Percentiles rank a stretch among this genome's conserved stretches.
Conservation (phyloP, 2,888 invertebrate species). For the Noctua janthina region DNA sequence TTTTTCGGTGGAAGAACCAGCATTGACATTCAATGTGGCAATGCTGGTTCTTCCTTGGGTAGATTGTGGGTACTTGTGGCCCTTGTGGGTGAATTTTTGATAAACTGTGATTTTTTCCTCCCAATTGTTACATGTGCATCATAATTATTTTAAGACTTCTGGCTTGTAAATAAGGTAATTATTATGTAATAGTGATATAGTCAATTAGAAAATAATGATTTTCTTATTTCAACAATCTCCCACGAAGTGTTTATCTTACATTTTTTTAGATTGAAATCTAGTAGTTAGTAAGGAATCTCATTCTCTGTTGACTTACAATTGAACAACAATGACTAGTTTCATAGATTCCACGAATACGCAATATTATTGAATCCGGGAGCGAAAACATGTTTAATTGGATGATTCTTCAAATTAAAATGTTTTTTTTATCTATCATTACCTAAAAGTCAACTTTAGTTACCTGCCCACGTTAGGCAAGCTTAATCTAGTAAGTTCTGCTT, state of each 20-base stretch:
- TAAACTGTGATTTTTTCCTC: too few species aligned
- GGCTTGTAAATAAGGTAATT: background rate
- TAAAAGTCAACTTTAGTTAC: too few species aligned
- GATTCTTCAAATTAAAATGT: too few species aligned
- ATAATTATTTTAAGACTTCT: background rate
- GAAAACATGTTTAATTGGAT: background rate
- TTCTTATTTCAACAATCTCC: background rate
- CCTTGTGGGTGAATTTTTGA: background rate
- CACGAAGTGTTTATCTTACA: background rate
- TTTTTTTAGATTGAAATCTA: background rate
- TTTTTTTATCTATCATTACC: background rate
- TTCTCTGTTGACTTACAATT: background rate
- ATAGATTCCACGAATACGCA: background rate
- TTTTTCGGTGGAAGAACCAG: background rate
- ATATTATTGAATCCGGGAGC: background rate
- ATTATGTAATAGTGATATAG: background rate
- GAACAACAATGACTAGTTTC: background rate
- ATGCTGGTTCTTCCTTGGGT: background rate
- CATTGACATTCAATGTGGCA: background rate
- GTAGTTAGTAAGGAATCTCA: background rate
- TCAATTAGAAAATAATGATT: background rate
- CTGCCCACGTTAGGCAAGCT: too few species aligned
- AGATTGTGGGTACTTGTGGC: background rate
- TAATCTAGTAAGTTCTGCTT: too few species aligned
- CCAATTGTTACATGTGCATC: too few species aligned